These are phyloP conservation scores for Mus spicilegus DNA, from an alignment of 2,113 vertebrate genomes.

Conservation along the genomic window DNA sequence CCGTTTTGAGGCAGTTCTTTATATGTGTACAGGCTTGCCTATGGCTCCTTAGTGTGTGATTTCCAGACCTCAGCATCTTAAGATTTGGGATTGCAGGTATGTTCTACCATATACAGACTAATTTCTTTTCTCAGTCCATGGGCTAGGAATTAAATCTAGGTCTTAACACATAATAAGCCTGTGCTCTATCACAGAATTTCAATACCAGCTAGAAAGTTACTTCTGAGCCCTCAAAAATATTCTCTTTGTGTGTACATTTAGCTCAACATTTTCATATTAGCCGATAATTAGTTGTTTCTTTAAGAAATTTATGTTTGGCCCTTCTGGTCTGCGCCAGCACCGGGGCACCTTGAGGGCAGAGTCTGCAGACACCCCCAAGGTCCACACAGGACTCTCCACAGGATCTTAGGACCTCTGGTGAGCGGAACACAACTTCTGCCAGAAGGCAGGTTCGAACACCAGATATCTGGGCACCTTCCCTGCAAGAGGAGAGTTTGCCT, in stretches of 20 bases:
- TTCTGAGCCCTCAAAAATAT: slow-evolving; percentile 19
- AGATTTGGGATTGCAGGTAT: neutral
- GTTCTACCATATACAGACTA: neutral
- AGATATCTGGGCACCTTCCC: too few species aligned
- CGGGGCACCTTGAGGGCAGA: too few species aligned
- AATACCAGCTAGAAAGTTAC: neutral
- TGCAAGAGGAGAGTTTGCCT: too few species aligned
- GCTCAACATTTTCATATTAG: neutral
- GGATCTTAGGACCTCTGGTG: too few species aligned
- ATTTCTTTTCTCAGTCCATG: neutral
- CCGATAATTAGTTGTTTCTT: neutral
- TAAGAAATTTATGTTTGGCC: neutral
- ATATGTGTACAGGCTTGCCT: neutral
- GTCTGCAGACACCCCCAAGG: too few species aligned
- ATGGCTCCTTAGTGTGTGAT: neutral
- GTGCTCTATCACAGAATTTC: neutral
- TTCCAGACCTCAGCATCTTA: neutral
- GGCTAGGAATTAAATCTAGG: neutral
- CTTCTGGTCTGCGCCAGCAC: too few species aligned
- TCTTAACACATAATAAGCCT: neutral
- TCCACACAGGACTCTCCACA: too few species aligned
- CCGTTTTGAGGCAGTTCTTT: neutral
- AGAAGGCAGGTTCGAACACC: too few species aligned
- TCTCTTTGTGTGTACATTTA: neutral
- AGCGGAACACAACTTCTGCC: too few species aligned